These are phyloP conservation scores for Pollenia angustigena DNA, from an alignment of 2,888 invertebrate genomes.

Conservation along the genomic window DNA sequence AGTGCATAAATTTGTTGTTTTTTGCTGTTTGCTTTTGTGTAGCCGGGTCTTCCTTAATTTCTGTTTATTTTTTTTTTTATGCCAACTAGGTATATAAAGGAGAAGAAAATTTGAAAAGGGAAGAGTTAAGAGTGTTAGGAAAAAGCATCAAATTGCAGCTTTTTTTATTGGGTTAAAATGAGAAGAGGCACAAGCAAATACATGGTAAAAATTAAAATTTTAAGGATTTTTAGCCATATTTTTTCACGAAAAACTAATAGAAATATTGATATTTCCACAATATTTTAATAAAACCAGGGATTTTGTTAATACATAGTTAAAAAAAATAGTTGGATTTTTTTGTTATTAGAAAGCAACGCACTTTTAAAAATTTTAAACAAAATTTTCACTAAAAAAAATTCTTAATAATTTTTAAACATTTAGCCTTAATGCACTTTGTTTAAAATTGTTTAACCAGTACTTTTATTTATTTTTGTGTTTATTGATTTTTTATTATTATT, in stretches of 20 bases:
- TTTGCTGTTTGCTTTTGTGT: constrained; percentile 43
- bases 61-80: constrained; percentile 54
- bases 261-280: constrained; percentile 71
- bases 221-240: constrained; percentile 46
- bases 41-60: constrained; percentile 70
- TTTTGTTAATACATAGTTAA: background rate
- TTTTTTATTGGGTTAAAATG: constrained; percentile 71
- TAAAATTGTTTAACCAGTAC: background rate
- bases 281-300: constrained; percentile 30
- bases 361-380: background rate
- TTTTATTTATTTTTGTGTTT: background rate
- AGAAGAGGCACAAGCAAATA: constrained; percentile 43
- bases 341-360: background rate
- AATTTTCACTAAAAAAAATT: background rate
- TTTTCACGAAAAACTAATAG: constrained; percentile 23
- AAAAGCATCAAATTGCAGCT: constrained; percentile 70
- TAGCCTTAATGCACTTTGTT: background rate
- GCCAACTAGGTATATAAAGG: constrained; percentile 1
- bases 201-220: constrained; percentile 47
- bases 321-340: no score
- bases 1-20: constrained; percentile 41
- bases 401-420: background rate
- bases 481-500: constrained; percentile 11
- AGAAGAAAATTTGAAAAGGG: constrained; percentile 24
- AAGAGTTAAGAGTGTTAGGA: constrained; percentile 34